phyloP scores from a whole-genome alignment of 1,140 invertebrate genomes.

The Helicorthomorpha holstii region DNA sequence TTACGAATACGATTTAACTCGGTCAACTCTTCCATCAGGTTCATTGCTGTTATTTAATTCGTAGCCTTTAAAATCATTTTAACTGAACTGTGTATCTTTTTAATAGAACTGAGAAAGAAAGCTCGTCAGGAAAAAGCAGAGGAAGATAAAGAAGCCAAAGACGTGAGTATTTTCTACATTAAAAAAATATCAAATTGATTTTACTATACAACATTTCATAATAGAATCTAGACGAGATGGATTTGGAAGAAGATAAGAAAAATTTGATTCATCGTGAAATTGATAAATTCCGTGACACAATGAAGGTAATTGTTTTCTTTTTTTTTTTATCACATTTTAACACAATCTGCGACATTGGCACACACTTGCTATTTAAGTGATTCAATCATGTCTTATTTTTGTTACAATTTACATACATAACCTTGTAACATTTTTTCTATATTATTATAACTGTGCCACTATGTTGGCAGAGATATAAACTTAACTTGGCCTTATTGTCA shows the following conservation, averaged over 20 bases:
- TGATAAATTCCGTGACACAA: constrained; percentile 88
- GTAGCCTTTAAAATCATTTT: background rate
- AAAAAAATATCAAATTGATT: background rate
- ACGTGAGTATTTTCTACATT: constrained; percentile 4
- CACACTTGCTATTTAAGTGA: background rate
- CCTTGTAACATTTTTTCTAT: background rate
- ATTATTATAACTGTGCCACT: background rate
- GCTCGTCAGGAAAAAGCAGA: constrained; percentile 14
- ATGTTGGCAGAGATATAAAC: background rate
- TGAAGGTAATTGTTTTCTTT: constrained; percentile 56
- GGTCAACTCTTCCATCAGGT: background rate
- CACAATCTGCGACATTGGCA: background rate
- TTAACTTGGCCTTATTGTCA: constrained; percentile 14
- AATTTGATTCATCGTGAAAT: constrained; percentile 85
- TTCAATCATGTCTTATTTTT: background rate
- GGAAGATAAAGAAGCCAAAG: constrained; percentile 4
- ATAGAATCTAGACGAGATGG: constrained; percentile 28
- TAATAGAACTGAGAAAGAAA: background rate
- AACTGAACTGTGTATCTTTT: background rate
- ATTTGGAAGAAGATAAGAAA: constrained; percentile 87
- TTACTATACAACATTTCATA: background rate
- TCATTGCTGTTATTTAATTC: background rate
- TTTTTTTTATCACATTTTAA: background rate
- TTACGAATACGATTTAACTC: constrained; percentile 47
- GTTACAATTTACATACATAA: too few relatives aligned